Percentiles rank a stretch among this genome's conserved stretches.
These are phyloP conservation scores for Hydra vulgaris DNA, from an alignment of 30 jellyfish, hydroid and myxozoan genomes.

Conservation along the genomic window DNA sequence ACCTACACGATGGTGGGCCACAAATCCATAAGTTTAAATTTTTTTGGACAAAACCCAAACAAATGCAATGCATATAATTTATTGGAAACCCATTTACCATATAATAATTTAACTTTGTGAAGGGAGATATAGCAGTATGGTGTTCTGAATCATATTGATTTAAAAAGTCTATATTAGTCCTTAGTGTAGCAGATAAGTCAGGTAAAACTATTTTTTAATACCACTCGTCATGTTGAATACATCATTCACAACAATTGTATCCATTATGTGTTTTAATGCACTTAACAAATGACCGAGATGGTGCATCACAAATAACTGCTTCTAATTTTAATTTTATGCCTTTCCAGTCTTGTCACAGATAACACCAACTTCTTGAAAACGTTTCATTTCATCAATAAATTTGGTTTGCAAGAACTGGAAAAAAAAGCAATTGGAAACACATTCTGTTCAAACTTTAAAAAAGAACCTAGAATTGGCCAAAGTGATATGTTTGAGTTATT, in stretches of 20 bases:
- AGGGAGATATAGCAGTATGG: conserved; percentile 10
- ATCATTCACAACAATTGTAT: conserved; percentile 22
- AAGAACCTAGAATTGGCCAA: conserved; percentile 19
- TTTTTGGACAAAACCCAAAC: conserved; percentile 19
- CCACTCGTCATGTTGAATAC: conserved; percentile 15
- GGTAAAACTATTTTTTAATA: background rate
- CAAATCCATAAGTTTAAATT: background rate
- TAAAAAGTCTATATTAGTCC: background rate
- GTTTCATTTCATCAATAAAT: background rate
- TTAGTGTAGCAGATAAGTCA: background rate
- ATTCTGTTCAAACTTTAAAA: background rate
- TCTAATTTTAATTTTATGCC: background rate
- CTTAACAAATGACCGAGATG: conserved; percentile 31
- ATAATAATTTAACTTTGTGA: conserved; percentile 1
- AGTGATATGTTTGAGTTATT: conserved; percentile 10
- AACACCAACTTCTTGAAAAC: background rate
- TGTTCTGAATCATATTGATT: conserved; percentile 1
- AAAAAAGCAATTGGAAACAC: conserved; percentile 24
- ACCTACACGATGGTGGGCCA: conserved; percentile 18
- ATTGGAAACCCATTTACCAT: conserved; percentile 3
- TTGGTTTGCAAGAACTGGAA: conserved; percentile 25
- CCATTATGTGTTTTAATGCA: conserved; percentile 20
- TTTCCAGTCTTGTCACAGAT: background rate
- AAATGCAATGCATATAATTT: background rate
- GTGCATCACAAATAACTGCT: conserved; percentile 30